These are phyloP conservation scores for Pteronotus mesoamericanus DNA, from an alignment of 2,797 vertebrate genomes.

Conservation along the genomic window DNA sequence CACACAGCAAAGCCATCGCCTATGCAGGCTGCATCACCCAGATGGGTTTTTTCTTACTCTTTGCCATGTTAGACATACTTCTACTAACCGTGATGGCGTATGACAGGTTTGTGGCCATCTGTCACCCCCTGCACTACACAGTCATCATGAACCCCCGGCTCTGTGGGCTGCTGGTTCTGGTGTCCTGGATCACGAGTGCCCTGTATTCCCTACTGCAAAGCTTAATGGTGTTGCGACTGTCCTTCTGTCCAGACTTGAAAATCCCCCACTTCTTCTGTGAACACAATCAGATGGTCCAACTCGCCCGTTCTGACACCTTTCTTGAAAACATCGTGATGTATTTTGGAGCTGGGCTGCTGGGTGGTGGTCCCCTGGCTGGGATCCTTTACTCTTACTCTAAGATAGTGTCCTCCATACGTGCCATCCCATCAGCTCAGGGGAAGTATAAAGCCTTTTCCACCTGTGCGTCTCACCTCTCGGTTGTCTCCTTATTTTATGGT, in stretches of 20 bases:
- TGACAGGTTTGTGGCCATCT: conserved; percentile 63
- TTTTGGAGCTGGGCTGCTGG: background rate
- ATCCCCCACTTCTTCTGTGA: background rate
- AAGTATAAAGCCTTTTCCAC: background rate
- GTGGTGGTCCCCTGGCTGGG: background rate
- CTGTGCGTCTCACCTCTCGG: background rate
- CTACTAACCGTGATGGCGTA: conserved; percentile 66
- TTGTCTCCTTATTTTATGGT: background rate
- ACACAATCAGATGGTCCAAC: background rate
- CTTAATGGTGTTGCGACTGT: background rate
- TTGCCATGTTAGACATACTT: conserved; percentile 40
- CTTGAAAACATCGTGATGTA: background rate
- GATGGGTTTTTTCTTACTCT: conserved; percentile 52
- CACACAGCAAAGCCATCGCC: background rate
- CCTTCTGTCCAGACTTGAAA: background rate
- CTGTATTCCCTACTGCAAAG: background rate
- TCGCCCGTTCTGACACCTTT: background rate
- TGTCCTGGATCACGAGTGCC: background rate
- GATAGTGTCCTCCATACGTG: background rate
- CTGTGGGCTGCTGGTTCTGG: conserved; percentile 36
- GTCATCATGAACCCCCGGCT: conserved; percentile 26
- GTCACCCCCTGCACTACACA: background rate
- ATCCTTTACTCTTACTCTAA: background rate
- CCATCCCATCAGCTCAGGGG: background rate
- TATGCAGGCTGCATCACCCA: conserved; percentile 49